Conservation (phyloP, 2,888 invertebrate species). For the Hofmannophila pseudospretella region DNA sequence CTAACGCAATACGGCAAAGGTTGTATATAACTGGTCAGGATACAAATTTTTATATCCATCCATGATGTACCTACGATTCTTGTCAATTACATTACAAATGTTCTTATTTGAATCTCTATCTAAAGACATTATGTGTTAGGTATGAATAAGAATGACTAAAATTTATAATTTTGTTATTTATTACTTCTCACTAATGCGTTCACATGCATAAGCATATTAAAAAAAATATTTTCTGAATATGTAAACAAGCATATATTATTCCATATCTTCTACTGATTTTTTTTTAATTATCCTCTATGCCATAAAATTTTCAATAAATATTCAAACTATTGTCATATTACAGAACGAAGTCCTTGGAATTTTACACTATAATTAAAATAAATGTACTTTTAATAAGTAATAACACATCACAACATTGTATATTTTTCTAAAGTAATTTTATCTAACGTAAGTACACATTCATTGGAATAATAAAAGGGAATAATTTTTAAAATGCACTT, state of each 20-base stretch:
- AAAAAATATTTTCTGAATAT: constrained; percentile 20
- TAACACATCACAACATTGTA: constrained; percentile 31
- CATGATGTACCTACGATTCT: too few relatives aligned
- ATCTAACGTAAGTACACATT: constrained; percentile 26
- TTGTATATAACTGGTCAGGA: too few relatives aligned
- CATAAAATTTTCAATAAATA: constrained; percentile 24
- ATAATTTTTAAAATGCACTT: constrained; percentile 4
- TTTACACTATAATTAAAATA: constrained; percentile 18
- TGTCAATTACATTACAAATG: neutral
- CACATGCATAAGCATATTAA: constrained; percentile 28
- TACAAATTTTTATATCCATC: too few relatives aligned
- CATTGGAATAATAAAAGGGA: constrained; percentile 20
- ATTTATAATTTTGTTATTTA: constrained; percentile 1
- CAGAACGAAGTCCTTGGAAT: constrained; percentile 28
- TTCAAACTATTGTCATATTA: constrained; percentile 43
- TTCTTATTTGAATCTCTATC: constrained; percentile 24
- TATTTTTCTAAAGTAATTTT: constrained; percentile 25
- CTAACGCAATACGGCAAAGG: too few relatives aligned
- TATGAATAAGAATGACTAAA: neutral
- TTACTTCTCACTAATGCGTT: constrained; percentile 24
- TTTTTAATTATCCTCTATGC: constrained; percentile 22
- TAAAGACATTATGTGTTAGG: constrained; percentile 22
- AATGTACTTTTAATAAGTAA: constrained; percentile 22
- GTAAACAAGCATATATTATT: constrained; percentile 6
- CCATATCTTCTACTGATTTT: constrained; percentile 4